A percentile compares a stretch with the other conserved stretches of the same genome.
phyloP scores from a whole-genome alignment of 2,888 invertebrate species.

The Megastigmus dorsalis region DNA sequence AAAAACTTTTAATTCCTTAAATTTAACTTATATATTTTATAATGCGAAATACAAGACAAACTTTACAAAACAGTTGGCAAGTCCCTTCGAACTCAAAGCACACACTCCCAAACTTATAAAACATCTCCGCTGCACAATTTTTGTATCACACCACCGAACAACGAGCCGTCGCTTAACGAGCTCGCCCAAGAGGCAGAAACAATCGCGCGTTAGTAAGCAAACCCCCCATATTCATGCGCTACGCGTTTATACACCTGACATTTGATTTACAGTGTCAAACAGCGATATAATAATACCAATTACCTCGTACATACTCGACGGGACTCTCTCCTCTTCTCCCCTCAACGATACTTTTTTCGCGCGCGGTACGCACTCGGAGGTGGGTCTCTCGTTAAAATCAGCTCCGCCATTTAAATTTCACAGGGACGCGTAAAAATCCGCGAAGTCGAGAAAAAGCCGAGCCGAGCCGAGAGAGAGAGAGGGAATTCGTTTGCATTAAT shows the following conservation, averaged over 20 bases:
- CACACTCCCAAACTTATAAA: too few relatives aligned
- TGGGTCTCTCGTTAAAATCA: slow-evolving; percentile 15
- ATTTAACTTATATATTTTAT: too few relatives aligned
- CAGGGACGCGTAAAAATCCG: not conserved
- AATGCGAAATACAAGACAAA: too few relatives aligned
- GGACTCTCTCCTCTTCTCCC: too few relatives aligned
- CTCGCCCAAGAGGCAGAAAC: not conserved
- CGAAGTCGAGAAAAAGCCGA: not conserved
- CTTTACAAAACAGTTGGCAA: too few relatives aligned
- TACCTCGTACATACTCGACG: not conserved
- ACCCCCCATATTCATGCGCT: not conserved
- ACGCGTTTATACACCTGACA: not conserved
- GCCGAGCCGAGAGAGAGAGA: not conserved
- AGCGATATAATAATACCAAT: slow-evolving; percentile 5
- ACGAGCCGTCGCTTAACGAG: too few relatives aligned
- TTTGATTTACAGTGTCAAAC: slow-evolving; percentile 12
- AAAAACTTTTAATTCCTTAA: too few relatives aligned
- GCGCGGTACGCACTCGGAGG: not conserved
- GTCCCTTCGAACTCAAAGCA: too few relatives aligned
- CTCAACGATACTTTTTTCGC: too few relatives aligned
- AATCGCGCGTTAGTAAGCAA: not conserved
- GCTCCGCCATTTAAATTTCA: too few relatives aligned
- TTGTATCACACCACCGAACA: too few relatives aligned
- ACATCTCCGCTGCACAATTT: too few relatives aligned
- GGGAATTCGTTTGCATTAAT: slow-evolving; percentile 36